A percentile compares a stretch with the other conserved stretches of the same genome.
Conservation (phyloP, 2,888 invertebrate species). For the Cistogaster globosa region DNA sequence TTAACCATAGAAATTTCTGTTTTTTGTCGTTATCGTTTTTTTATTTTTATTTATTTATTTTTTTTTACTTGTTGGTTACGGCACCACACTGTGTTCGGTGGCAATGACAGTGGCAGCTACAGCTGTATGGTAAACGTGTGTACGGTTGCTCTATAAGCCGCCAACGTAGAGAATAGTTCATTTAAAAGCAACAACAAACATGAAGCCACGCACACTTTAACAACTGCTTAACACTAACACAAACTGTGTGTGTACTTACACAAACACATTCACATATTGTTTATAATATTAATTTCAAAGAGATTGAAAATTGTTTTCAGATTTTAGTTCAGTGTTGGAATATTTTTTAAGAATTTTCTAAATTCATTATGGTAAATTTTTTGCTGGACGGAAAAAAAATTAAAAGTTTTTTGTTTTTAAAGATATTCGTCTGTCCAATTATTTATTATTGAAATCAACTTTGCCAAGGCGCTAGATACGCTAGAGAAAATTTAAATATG, state of each 20-base stretch:
- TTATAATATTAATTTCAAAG: conserved; percentile 36
- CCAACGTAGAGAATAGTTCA: conserved; percentile 74
- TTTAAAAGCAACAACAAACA: conserved; percentile 38
- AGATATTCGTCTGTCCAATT: too few species aligned
- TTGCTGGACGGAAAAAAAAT: too few species aligned
- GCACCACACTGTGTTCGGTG: conserved; percentile 83
- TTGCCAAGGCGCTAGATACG: too few species aligned
- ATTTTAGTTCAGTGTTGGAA: conserved; percentile 26
- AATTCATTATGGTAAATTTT: neutral
- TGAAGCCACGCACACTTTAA: conserved; percentile 64
- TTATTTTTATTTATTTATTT: neutral
- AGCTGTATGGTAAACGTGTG: conserved; percentile 76
- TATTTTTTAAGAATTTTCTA: neutral
- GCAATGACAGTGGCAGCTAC: conserved; percentile 83
- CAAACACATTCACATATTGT: conserved; percentile 27
- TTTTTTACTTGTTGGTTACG: conserved; percentile 73
- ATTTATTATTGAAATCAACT: too few species aligned
- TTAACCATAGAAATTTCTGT: conserved; percentile 52
- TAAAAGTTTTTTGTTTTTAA: too few species aligned
- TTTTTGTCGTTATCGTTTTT: conserved; percentile 39
- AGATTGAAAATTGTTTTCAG: conserved; percentile 34
- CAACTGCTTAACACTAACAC: conserved; percentile 60
- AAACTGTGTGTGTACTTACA: neutral
- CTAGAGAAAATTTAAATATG: too few species aligned
- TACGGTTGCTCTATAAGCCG: conserved; percentile 75